These are phyloP conservation scores for Callyntrura sp. DNA, from an alignment of 2,888 invertebrate genomes.

Conservation along the genomic window DNA sequence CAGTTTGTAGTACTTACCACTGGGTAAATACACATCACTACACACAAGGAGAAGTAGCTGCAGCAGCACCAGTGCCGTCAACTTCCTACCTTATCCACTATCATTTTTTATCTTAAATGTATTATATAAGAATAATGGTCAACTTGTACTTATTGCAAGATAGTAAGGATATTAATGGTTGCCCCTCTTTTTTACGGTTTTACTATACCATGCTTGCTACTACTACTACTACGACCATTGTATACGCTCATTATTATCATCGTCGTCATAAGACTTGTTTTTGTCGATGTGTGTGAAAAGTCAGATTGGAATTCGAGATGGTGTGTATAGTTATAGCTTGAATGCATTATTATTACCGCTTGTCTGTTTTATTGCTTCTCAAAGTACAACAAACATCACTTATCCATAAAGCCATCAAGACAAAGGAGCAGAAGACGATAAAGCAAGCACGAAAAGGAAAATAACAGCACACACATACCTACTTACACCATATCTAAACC, in stretches of 20 bases:
- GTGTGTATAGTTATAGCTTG: constrained; percentile 73
- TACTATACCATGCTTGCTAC: constrained; percentile 1
- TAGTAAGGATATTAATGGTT: constrained; percentile 35
- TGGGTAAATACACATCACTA: neutral
- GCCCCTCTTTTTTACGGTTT: constrained; percentile 42
- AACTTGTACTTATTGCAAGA: constrained; percentile 28
- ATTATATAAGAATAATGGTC: constrained; percentile 47
- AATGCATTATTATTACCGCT: constrained; percentile 72
- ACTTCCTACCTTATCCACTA: constrained; percentile 13
- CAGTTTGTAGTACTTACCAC: neutral
- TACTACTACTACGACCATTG: neutral
- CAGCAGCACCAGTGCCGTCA: constrained; percentile 26
- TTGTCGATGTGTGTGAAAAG: constrained; percentile 60
- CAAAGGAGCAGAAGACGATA: constrained; percentile 28
- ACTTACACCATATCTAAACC: neutral
- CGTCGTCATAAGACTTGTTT: constrained; percentile 65
- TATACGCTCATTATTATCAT: constrained; percentile 40
- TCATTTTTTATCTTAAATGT: constrained; percentile 51
- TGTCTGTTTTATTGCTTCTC: constrained; percentile 58
- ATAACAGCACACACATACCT: constrained; percentile 45
- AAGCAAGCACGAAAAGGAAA: constrained; percentile 69
- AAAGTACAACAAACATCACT: constrained; percentile 73
- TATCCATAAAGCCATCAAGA: constrained; percentile 73
- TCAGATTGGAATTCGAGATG: constrained; percentile 77
- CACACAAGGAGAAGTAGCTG: too few relatives aligned